These are phyloP conservation scores for pig (Sus scrofa) DNA, from an alignment of 2,113 vertebrate genomes.

Conservation along the genomic window DNA sequence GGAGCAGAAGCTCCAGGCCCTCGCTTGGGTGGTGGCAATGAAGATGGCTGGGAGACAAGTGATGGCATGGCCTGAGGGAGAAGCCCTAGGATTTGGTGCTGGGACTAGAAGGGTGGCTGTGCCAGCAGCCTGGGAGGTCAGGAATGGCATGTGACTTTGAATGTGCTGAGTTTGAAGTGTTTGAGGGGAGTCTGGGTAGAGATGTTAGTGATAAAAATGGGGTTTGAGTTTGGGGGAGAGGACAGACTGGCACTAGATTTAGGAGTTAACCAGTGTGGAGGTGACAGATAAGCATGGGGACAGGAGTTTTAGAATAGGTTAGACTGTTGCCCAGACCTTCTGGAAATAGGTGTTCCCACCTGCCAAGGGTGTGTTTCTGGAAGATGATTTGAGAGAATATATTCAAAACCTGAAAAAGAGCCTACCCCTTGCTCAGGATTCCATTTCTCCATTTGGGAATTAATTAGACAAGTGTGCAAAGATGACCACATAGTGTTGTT, in stretches of 20 bases:
- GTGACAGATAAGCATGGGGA: neutral
- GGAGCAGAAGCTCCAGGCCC: neutral
- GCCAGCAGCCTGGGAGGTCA: neutral
- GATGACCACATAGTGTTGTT: neutral
- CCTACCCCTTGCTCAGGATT: neutral
- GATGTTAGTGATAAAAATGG: neutral
- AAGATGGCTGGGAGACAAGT: neutral
- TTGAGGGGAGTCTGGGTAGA: neutral
- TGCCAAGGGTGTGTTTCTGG: neutral
- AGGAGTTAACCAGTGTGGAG: neutral
- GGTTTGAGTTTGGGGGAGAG: neutral
- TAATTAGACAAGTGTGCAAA: neutral
- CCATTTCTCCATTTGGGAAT: neutral
- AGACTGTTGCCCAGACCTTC: neutral
- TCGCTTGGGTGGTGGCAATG: neutral
- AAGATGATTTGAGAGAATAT: neutral
- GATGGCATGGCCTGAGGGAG: neutral
- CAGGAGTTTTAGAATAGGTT: neutral
- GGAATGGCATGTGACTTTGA: neutral
- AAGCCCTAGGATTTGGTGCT: fast-evolving
- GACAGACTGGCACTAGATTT: neutral
- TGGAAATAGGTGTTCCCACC: neutral
- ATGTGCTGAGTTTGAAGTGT: neutral
- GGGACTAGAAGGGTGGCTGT: neutral
- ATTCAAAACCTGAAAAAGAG: neutral